Base-by-base conservation (phyloP, 2,888 invertebrate genomes). In the Temnothorax unifasciatus region DNA sequence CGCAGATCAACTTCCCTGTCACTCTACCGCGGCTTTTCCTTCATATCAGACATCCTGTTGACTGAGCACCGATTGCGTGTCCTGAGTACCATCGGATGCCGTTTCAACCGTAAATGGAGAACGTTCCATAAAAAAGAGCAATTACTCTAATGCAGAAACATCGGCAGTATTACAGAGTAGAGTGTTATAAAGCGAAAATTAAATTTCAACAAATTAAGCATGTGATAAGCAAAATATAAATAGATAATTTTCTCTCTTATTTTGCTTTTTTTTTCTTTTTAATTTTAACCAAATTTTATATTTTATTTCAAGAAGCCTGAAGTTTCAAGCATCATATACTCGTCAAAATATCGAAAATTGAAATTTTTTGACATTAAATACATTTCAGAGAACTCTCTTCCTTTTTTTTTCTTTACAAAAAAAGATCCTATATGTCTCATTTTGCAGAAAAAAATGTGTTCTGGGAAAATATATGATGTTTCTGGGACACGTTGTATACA, bases 1-100 rank as follows among this genome's bases (percentile, higher is more conserved):
- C 61, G 47, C 57, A 47, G 85, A 88, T 88, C 84, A 87, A 81
- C 84, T 63, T 83, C 77, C 66, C 81, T 76, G 83, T 84, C 77
- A 84, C 83, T 87, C 74, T 21, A 21, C 34, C 83, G 52, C 61
- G 64, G 75, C 71, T 71, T 87, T 86, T 66, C 41, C 54, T 66
- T 77, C 73, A 83, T 77, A 63, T 83, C 83, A 81, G 13, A 79
- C 50, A 68, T 66, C 47, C 38, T 57, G 38, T 76, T 74, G 71
- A 68, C 71, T 66, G 71, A 83, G 34, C 47, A 25, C 4, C 11
- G 41, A 77, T 29, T 44, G 76, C 66, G 13, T 76, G 50, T 76
- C n/a, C 61, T 34, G 21, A 21, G 63, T 29, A 54, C n/a, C 66
- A 77, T 3, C 44, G 68, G 47, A 44, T 82, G 76, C 38, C 25